These are phyloP conservation scores for Sinonovacula constricta DNA, from an alignment of 1,140 invertebrate species.

Conservation along the genomic window DNA sequence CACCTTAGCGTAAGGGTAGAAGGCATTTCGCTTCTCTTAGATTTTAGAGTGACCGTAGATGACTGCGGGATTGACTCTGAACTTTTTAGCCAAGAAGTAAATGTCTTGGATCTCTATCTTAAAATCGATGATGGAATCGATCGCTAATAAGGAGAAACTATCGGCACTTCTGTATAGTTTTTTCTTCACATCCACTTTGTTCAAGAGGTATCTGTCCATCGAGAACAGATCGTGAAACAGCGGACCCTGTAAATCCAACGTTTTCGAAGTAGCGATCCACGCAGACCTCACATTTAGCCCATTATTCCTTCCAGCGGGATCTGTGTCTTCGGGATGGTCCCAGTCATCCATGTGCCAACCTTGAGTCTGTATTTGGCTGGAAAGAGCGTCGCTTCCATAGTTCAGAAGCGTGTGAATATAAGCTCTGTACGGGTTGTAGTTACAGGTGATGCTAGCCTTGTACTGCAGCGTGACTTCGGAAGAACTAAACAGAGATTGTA, in stretches of 20 bases:
- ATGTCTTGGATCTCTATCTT: not conserved
- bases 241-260: not conserved
- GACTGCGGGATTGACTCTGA: no score
- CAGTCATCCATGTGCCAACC: not conserved
- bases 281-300: no score
- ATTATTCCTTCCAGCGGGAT: conserved; percentile 5
- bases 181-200: conserved; percentile 15
- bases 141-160: not conserved
- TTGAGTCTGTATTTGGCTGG: not conserved
- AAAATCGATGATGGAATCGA: not conserved
- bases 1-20: not conserved
- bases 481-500: no score
- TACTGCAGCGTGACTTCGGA: no score
- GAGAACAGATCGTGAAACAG: conserved; percentile 23
- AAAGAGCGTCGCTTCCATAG: no score
- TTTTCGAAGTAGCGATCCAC: not conserved
- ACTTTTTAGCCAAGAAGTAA: not conserved
- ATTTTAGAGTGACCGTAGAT: no score
- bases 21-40: not conserved
- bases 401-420: not conserved
- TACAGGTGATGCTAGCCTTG: no score
- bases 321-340: not conserved
- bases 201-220: conserved; percentile 6
- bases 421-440: conserved; percentile 14
- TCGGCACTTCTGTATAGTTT: conserved; percentile 2